Evolutionary conservation across 2,797 vertebrate genomes (phyloP).

Genomic region (Apogon hyalosoma): DNA sequence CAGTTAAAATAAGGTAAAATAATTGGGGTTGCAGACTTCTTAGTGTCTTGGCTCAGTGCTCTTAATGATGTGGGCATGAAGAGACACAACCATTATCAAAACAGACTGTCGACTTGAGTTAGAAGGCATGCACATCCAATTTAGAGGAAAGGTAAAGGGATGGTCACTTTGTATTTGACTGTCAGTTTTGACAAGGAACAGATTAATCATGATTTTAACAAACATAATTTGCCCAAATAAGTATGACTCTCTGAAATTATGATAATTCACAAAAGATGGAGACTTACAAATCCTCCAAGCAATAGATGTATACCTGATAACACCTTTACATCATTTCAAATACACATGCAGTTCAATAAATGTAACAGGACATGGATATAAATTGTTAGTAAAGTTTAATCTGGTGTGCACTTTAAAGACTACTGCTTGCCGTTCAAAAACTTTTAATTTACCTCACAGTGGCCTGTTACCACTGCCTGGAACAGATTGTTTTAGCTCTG

Average conservation of each 20-base stretch:
- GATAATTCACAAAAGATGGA: neutral
- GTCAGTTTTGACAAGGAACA: neutral
- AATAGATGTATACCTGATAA: neutral
- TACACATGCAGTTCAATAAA: no score
- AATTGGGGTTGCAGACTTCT: constrained; percentile 6
- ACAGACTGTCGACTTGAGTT: constrained; percentile 28
- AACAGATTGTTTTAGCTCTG: no score
- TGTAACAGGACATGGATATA: no score
- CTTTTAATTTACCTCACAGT: no score
- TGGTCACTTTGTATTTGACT: constrained; percentile 9
- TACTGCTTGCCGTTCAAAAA: no score
- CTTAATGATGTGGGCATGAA: constrained; percentile 23
- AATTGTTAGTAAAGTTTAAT: no score
- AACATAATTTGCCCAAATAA: constrained; percentile 10
- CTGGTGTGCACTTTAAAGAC: no score
- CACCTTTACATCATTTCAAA: neutral
- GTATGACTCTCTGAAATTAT: constrained; percentile 3
- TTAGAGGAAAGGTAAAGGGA: constrained; percentile 22
- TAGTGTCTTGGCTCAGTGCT: constrained; percentile 39
- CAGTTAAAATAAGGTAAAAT: neutral
- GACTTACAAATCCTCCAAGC: neutral
- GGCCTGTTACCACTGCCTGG: no score
- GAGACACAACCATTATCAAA: constrained; percentile 16
- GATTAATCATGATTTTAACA: constrained; percentile 6
- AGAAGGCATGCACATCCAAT: constrained; percentile 28